Evolutionary conservation across 2,797 vertebrate species (phyloP).

Genomic region (Crenuchus spilurus): DNA sequence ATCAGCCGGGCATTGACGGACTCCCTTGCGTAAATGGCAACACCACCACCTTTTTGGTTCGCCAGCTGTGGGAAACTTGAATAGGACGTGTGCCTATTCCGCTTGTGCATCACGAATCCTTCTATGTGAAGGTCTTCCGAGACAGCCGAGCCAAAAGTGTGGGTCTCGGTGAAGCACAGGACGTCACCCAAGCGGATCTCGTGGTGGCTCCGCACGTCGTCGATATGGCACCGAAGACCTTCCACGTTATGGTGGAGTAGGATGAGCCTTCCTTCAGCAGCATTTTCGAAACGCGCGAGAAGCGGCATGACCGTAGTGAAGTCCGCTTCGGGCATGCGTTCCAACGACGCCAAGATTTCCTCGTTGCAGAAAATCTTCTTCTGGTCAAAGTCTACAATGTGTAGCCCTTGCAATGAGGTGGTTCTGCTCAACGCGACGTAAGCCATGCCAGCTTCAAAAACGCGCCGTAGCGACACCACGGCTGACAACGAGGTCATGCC

Average conservation of each 20-base stretch:
- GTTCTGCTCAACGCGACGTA: too few relatives aligned
- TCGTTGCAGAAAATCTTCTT: constrained; percentile 13
- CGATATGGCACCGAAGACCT: too few relatives aligned
- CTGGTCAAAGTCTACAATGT: neutral
- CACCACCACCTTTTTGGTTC: too few relatives aligned
- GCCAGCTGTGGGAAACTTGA: too few relatives aligned
- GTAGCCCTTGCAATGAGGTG: too few relatives aligned
- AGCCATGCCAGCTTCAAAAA: neutral
- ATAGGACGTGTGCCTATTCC: too few relatives aligned
- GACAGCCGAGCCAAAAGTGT: constrained; percentile 36
- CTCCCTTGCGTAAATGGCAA: too few relatives aligned
- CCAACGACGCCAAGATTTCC: neutral
- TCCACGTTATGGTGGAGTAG: constrained; percentile 35
- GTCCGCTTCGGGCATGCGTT: constrained; percentile 9
- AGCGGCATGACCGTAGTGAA: constrained; percentile 29
- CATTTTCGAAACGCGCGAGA: neutral
- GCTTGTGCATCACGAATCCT: constrained; percentile 27
- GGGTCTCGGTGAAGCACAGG: constrained; percentile 49
- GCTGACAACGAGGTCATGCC: neutral
- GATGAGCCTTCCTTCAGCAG: neutral
- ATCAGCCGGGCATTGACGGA: too few relatives aligned
- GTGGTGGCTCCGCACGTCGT: constrained; percentile 43
- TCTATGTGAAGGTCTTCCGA: constrained; percentile 32
- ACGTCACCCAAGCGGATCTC: constrained; percentile 16
- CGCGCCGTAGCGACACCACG: neutral